These are phyloP conservation scores for Tympanoctomys barrerae DNA, from an alignment of 2,797 vertebrate species.

Conservation along the genomic window DNA sequence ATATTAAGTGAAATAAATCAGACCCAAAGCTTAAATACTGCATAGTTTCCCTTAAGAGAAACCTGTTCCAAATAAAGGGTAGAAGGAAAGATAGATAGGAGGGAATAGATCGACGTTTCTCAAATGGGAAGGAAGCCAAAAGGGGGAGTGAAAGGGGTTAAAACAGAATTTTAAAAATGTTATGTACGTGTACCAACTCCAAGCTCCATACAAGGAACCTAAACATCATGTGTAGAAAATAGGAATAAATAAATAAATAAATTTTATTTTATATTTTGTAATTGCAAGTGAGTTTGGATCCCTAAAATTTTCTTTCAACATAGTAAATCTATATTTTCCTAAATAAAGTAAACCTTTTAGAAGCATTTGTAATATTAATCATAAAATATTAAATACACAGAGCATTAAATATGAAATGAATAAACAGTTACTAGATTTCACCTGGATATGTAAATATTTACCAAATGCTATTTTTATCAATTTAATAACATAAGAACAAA, in stretches of 20 bases:
- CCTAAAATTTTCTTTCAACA: background rate
- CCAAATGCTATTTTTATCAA: background rate
- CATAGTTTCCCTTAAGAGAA: background rate
- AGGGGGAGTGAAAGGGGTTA: background rate
- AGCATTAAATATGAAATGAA: background rate
- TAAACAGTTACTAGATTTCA: background rate
- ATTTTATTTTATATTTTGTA: background rate
- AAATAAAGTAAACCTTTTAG: background rate
- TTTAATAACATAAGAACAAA: background rate
- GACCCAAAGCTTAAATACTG: background rate
- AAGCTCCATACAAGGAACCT: background rate
- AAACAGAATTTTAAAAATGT: background rate
- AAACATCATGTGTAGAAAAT: background rate
- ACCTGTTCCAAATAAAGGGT: background rate
- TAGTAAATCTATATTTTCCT: background rate
- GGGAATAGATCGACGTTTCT: background rate
- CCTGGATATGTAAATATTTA: background rate
- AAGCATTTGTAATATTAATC: background rate
- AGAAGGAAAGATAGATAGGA: background rate
- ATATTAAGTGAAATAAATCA: background rate
- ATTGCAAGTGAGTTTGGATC: background rate
- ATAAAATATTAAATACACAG: background rate
- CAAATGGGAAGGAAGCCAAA: background rate
- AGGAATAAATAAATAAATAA: background rate
- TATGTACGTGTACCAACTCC: background rate